phyloP scores from a whole-genome alignment of 1,140 invertebrate genomes.

The Bathynomus jamesi region DNA sequence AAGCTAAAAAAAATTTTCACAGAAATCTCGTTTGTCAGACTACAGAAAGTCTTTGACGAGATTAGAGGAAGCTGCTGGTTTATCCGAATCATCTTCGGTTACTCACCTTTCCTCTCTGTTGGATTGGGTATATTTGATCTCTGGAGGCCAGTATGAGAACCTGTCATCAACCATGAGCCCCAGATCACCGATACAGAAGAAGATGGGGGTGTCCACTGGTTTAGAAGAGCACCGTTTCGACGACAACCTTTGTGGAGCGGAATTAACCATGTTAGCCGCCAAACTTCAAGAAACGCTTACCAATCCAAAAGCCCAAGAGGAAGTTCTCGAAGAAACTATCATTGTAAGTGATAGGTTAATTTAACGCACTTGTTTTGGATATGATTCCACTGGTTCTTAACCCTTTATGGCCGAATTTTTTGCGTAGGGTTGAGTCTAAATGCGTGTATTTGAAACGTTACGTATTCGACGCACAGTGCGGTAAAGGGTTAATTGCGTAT shows the following conservation, averaged over 20 bases:
- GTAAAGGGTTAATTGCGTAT: too few relatives aligned
- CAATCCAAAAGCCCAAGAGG: neutral
- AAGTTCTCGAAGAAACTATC: neutral
- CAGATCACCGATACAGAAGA: neutral
- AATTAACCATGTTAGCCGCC: neutral
- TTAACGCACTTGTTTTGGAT: too few relatives aligned
- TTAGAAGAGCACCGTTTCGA: neutral
- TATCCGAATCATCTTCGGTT: neutral
- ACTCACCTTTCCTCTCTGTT: neutral
- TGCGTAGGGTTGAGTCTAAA: too few relatives aligned
- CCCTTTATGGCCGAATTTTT: too few relatives aligned
- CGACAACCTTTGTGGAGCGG: neutral
- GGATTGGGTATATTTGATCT: neutral
- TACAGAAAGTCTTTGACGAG: neutral
- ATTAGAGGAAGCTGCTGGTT: neutral
- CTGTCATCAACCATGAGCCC: neutral
- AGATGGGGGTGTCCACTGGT: neutral
- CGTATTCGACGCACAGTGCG: too few relatives aligned
- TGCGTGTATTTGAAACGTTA: too few relatives aligned
- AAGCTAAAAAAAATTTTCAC: too few relatives aligned
- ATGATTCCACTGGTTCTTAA: too few relatives aligned
- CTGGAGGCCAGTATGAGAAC: neutral
- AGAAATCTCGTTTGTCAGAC: neutral
- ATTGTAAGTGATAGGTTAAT: neutral
- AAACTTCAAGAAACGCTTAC: neutral